Evolutionary conservation across 2,888 invertebrate genomes (phyloP).

Genomic region (Lepidocyrtinus sp.): DNA sequence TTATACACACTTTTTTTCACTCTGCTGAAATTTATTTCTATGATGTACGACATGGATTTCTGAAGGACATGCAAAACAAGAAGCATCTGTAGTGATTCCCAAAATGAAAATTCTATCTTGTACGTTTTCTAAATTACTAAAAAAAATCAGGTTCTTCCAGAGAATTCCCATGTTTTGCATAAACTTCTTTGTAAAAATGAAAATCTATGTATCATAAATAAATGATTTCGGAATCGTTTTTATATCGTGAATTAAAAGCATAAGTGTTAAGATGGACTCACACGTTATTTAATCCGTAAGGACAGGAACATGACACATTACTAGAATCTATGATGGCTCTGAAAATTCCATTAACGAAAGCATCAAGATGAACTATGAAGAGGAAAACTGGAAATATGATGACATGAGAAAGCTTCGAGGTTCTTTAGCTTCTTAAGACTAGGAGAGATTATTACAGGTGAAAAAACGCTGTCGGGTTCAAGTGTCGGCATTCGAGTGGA

Average conservation of each 20-base stretch:
- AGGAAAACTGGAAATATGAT: background rate
- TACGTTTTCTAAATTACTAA: background rate
- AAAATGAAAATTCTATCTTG: constrained; percentile 1
- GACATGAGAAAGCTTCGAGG: background rate
- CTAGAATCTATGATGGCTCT: constrained; percentile 15
- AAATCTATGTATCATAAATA: background rate
- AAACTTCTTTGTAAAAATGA: background rate
- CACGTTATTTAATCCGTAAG: constrained; percentile 36
- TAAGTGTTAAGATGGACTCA: constrained; percentile 31
- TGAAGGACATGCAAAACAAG: background rate
- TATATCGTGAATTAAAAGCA: constrained; percentile 9
- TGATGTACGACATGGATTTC: background rate
- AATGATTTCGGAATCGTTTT: background rate
- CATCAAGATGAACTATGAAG: background rate
- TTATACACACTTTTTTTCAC: constrained; percentile 8
- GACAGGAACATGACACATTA: constrained; percentile 48
- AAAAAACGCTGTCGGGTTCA: background rate
- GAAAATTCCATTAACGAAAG: background rate
- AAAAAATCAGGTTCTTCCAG: background rate
- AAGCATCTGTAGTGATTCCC: constrained; percentile 48
- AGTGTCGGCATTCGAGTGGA: background rate
- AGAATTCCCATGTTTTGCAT: constrained; percentile 9
- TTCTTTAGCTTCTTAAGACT: background rate
- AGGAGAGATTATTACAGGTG: background rate
- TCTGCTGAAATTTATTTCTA: constrained; percentile 6